Evolutionary conservation across 2,888 invertebrate species (phyloP), one percentile per base, ranked within the genome.

Genomic region (Lomographa bimaculata): DNA sequence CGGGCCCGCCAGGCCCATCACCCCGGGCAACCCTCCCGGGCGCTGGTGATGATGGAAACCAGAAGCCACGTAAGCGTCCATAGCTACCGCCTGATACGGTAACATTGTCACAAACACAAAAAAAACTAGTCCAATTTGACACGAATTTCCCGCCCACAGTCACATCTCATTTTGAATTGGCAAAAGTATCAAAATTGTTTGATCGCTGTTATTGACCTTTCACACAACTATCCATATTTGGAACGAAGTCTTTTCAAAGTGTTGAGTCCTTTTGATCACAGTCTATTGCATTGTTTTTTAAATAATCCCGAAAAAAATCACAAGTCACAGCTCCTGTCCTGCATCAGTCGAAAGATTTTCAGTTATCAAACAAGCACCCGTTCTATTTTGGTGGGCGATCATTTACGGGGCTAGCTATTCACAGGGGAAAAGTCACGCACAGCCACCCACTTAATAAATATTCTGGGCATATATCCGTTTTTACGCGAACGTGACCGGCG

Each of bases 51-150:
- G 89, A 57, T 89, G 89, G 60, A 89, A 89, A 57, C 89, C 87
- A 57, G 89, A 89, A 54, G 87, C 87, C 78, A 89, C 94, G 84
- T 94, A 94, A 24, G 41, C 41, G 92, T 94, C 94, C 96, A 96
- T 96, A 72, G 96, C 95, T 72, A 96, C 95, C 60, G 94, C 93
- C 90, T 95, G 96, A 87, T 96, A 96, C 71, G 96, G 96, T 91
- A 96, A 91, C 96, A 96, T 96, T 59, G 46, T 82, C 80, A 82
- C 81, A 62, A 55, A 54, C 72, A 69, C 66, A 61, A 36, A 44
- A 47, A 50, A 50, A 53, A 51, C 54, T 66, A 71, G 64, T 71
- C 63, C 57, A 50, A 72, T 26, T 41, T 43, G 24, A 64, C 57
- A 60, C 65, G 51, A 17, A 64, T 59, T 71, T 69, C 69, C 62